phyloP scores from a whole-genome alignment of 2,797 vertebrate genomes.

The Diglossa cyanea region DNA sequence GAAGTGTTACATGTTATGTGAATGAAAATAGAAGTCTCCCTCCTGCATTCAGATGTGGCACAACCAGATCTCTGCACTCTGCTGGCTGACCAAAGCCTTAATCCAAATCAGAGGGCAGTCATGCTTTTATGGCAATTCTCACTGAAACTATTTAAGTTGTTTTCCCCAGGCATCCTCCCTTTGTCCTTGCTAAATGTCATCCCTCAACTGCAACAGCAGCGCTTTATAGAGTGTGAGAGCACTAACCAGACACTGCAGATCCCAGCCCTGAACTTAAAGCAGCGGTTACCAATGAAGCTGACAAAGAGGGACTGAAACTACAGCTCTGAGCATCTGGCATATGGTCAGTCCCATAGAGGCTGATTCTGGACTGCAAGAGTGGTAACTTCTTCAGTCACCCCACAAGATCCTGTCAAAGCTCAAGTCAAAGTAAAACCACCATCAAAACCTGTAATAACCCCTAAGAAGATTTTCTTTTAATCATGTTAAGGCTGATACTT shows the following conservation, averaged over 20 bases:
- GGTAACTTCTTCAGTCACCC: background rate
- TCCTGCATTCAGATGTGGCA: background rate
- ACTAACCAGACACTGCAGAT: background rate
- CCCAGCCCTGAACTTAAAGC: background rate
- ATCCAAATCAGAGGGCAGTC: background rate
- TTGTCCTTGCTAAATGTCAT: background rate
- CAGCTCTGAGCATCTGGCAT: background rate
- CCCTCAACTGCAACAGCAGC: background rate
- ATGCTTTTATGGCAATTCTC: background rate
- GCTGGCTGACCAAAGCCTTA: background rate
- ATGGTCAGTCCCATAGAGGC: background rate
- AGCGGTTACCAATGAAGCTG: background rate
- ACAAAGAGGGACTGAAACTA: background rate
- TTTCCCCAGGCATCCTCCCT: background rate
- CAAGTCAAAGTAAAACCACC: background rate
- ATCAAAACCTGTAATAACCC: background rate
- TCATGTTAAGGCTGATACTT: background rate
- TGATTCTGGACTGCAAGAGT: background rate
- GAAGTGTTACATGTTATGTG: background rate
- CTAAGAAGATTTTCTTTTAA: background rate
- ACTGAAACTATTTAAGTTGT: background rate
- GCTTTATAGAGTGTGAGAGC: background rate
- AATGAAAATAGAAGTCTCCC: background rate
- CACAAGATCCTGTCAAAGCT: background rate
- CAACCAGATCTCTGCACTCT: background rate